These are phyloP conservation scores for Strix aluco DNA, from an alignment of 2,113 vertebrate species.

Conservation along the genomic window DNA sequence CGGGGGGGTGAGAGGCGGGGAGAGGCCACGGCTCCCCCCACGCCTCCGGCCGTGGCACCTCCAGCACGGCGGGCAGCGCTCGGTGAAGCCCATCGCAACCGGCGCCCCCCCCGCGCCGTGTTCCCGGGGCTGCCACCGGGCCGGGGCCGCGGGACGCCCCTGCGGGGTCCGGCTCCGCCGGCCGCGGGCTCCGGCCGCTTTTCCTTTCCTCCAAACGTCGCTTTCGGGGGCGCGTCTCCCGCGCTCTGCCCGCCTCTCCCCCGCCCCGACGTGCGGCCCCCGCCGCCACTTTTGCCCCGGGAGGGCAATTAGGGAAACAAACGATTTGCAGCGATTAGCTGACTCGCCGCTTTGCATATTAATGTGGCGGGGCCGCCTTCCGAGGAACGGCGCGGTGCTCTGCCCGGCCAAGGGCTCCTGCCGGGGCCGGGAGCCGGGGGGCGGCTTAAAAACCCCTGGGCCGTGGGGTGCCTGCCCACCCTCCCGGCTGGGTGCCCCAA, in stretches of 20 bases:
- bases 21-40: not conserved
- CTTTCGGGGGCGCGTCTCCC: no score
- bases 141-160: not conserved
- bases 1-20: no score
- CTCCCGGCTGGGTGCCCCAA: not conserved
- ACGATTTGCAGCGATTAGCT: conserved; percentile 87
- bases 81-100: not conserved
- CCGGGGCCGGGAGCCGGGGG: not conserved
- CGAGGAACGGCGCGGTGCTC: conserved; percentile 81
- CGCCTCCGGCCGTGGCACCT: not conserved
- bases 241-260: no score
- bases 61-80: not conserved
- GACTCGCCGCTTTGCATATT: conserved; percentile 88
- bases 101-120: not conserved
- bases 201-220: conserved; percentile 27
- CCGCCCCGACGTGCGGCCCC: not conserved
- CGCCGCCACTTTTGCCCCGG: conserved; percentile 81
- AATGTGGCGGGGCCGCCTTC: conserved; percentile 82
- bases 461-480: conserved; percentile 18
- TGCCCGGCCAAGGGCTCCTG: conserved; percentile 75
- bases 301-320: conserved; percentile 92
- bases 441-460: conserved; percentile 77
- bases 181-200: no score
- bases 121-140: no score
- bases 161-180: no score